Base-by-base conservation (phyloP, 2,888 invertebrate genomes). In the Dolomedes plantarius region DNA sequence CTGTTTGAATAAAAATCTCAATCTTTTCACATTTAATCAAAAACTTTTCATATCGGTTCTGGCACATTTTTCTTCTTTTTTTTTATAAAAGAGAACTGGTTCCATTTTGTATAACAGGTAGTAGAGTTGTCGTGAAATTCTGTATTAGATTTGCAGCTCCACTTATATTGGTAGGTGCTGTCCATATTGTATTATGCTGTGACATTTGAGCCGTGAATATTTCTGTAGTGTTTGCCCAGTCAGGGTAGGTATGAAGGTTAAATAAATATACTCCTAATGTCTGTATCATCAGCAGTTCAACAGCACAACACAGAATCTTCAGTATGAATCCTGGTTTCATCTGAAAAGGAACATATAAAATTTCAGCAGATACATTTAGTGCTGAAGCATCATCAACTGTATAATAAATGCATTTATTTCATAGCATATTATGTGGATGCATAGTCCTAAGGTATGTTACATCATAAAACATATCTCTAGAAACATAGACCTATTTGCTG, bases 321-420 rank as follows among this genome's bases (percentile, higher is more conserved):
- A 97, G 95, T 0, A 95, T 94, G 86, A 95, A 94, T 11, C 96
- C 96, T 73, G 95, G 95, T 86, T 95, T 92, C 0, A 94, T 94
- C 94, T 94, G 91, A 28, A 90, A 90, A 87, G 68, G 74, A 79
- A 77, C n/a, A n/a, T n/a, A n/a, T n/a, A 71, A 39, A 71, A n/a
- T 19, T 27, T 16, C 50, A 6, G 29, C 5, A 31, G 31, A 5
- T 7, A 31, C 5, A 31, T n/a, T n/a, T n/a, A n/a, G n/a, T n/a
- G n/a, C n/a, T n/a, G n/a, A n/a, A n/a, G n/a, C n/a, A n/a, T n/a
- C n/a, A n/a, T n/a, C n/a, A n/a, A n/a, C n/a, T n/a, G n/a, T n/a
- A n/a, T n/a, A n/a, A n/a, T n/a, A n/a, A n/a, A n/a, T n/a, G n/a
- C n/a, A n/a, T n/a, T n/a, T n/a, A n/a, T n/a, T n/a, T n/a, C n/a